phyloP scores from a whole-genome alignment of 1,140 invertebrate genomes.

The Odontomachus brunneus region DNA sequence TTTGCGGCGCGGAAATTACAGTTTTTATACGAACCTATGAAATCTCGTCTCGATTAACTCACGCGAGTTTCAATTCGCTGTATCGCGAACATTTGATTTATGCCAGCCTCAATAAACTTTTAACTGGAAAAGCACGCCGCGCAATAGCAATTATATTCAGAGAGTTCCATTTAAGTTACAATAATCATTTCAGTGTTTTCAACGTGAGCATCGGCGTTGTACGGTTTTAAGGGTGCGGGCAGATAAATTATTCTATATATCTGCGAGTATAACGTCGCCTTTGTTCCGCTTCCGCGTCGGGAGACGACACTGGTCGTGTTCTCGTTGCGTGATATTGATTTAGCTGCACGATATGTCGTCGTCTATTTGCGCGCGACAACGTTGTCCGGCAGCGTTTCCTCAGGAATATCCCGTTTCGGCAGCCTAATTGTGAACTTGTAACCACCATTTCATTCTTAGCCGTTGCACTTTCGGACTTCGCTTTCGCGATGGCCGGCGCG shows the following conservation, averaged over 20 bases:
- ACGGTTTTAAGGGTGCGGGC: neutral
- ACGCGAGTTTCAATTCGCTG: neutral
- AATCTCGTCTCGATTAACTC: neutral
- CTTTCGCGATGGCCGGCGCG: neutral
- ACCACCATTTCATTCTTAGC: constrained; percentile 24
- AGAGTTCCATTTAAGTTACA: neutral
- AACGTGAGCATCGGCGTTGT: neutral
- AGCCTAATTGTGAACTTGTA: constrained; percentile 50
- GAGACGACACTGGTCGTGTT: constrained; percentile 8
- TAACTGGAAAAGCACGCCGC: neutral
- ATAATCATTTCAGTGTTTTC: constrained; percentile 15
- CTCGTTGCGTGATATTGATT: constrained; percentile 23
- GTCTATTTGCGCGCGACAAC: constrained; percentile 10
- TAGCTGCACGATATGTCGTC: neutral
- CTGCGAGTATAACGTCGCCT: neutral
- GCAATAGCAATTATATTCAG: constrained; percentile 17
- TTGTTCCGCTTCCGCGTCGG: neutral
- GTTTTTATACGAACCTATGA: neutral
- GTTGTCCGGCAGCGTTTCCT: neutral
- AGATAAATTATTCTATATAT: neutral
- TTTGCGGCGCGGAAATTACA: neutral
- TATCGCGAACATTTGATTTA: constrained; percentile 22
- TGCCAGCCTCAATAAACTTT: neutral
- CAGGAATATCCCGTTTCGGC: constrained; percentile 18
- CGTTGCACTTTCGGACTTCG: constrained; percentile 4